Conservation (phyloP, 2,888 invertebrate genomes). For the Diachrysia chrysitis region DNA sequence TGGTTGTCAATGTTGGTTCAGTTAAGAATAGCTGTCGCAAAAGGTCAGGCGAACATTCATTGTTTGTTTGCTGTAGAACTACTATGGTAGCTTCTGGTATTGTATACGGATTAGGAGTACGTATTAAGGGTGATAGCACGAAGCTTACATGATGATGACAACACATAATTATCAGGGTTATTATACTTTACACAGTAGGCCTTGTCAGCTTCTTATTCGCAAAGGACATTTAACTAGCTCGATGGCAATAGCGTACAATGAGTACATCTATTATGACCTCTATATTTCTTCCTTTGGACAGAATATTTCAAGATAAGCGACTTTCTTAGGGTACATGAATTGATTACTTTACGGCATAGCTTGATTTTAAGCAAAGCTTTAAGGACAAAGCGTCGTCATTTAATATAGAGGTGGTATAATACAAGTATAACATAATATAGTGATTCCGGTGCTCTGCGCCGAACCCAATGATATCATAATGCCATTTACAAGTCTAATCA, state of each 20-base stretch:
- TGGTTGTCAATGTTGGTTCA: conserved; percentile 7
- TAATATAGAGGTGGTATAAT: not conserved
- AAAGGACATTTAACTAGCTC: not conserved
- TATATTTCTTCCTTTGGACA: too few relatives aligned
- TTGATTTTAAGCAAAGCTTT: too few relatives aligned
- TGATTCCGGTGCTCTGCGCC: conserved; percentile 2
- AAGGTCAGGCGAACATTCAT: not conserved
- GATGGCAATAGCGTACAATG: not conserved
- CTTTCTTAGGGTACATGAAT: not conserved
- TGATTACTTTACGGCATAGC: not conserved
- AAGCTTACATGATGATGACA: not conserved
- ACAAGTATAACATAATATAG: not conserved
- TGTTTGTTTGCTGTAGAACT: not conserved
- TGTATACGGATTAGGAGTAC: not conserved
- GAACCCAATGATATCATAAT: conserved; percentile 6
- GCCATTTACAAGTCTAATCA: conserved; percentile 6
- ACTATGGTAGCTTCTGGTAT: not conserved
- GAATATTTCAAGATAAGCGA: not conserved
- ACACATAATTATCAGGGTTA: not conserved
- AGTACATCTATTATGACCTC: too few relatives aligned
- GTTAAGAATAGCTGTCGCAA: not conserved
- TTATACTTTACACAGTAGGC: not conserved
- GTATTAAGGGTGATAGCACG: not conserved
- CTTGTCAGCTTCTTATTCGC: not conserved
- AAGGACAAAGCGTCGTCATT: not conserved